Percentiles rank a stretch among this genome's conserved stretches.
phyloP scores from a whole-genome alignment of 2,113 vertebrate species.

The Pangasianodon gigas region DNA sequence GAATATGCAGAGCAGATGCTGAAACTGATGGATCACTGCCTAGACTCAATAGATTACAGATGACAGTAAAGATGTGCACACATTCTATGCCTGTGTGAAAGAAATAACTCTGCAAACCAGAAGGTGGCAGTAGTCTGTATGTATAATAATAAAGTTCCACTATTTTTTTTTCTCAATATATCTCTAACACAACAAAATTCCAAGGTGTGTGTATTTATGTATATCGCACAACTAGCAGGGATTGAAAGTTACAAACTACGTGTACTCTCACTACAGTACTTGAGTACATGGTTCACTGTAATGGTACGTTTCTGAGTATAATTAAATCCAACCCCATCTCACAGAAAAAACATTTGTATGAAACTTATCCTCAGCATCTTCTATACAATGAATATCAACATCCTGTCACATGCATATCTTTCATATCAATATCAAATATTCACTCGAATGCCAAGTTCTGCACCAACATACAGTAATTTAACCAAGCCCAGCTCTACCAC shows the following conservation, averaged over 20 bases:
- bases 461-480: background rate
- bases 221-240: background rate
- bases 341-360: background rate
- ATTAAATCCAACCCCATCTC: too few relatives aligned
- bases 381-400: background rate
- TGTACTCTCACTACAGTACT: background rate
- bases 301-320: background rate
- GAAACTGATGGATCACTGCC: background rate
- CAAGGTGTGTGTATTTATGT: background rate
- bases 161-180: background rate
- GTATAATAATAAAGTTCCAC: background rate
- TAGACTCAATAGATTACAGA: background rate
- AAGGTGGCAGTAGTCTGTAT: constrained; percentile 2
- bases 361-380: background rate
- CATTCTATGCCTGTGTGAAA: background rate
- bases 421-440: background rate
- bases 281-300: background rate
- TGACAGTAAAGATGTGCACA: too few relatives aligned
- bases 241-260: background rate
- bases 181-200: background rate
- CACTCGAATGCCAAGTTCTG: background rate
- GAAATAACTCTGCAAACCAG: background rate
- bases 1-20: background rate
- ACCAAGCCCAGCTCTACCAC: too few relatives aligned
- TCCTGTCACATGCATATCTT: background rate